Base-by-base conservation (phyloP, 1,140 invertebrate species). In the Pectinophora gossypiella region DNA sequence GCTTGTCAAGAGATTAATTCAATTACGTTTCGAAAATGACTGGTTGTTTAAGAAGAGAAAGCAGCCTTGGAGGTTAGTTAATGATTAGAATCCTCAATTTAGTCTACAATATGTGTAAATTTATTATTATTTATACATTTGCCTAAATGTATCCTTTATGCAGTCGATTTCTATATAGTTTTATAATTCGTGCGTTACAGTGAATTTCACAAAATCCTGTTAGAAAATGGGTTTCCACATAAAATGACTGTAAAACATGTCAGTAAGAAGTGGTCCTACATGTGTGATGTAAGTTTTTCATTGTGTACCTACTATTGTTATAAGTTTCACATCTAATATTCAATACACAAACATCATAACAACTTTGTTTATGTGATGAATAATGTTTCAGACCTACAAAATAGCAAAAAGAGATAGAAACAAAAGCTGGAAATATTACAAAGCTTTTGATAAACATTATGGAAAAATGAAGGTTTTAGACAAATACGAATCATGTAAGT, bases 401-500 rank as follows among this genome's bases (percentile, higher is more conserved):
- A 56, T 75, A 60, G 79, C 83, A 0, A 86, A 84, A 49, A 86
- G 67, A 54, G 64, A 61, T 19, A 83, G 75, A 51, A 86, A 83
- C 27, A 82, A 72, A 40, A 62, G 51, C 52, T 86, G 80, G 77
- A 77, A 71, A 43, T 83, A 80, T 54, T 84, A 74, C 23, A 77
- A 74, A 61, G 49, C 81, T 48, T 86, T 86, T 76, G 79, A 86
- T 38, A 81, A 86, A 59, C 67, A 78, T 56, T 86, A 61, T 72
- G 72, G 73, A 9, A 80, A 77, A 66, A 68, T 59, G n/a, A 66
- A 72, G 61, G 60, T 76, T 20, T 68, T 84, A 49, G 82, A 82
- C 52, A 85, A 85, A 72, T 85, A 77, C 81, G 72, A 74, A 58
- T 80, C 76, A 59, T 85, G 82, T 85, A 71, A 84, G 80, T 80